phyloP scores from a whole-genome alignment of 2,888 invertebrate genomes.

The Morpho achilles region DNA sequence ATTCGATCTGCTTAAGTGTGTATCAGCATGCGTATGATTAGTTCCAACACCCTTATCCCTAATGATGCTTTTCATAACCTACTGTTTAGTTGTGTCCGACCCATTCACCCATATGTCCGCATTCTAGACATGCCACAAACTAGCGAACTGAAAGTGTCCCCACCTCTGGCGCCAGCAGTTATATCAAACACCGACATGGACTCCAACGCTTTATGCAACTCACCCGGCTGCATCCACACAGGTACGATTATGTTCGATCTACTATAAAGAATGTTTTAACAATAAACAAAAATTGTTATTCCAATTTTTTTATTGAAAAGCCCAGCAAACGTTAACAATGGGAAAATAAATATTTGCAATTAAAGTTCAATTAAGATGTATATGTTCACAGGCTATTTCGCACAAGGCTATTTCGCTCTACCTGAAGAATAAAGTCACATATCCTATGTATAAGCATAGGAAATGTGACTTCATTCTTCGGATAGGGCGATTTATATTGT shows the following conservation, averaged over 20 bases:
- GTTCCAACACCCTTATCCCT: background rate
- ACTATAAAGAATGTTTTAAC: background rate
- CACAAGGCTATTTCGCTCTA: too few relatives aligned
- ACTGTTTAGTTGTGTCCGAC: slow-evolving; percentile 16
- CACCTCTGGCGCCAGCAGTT: slow-evolving; percentile 59
- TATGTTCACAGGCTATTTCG: too few relatives aligned
- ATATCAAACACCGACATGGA: slow-evolving; percentile 46
- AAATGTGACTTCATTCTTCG: too few relatives aligned
- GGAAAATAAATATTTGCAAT: too few relatives aligned
- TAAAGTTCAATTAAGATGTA: too few relatives aligned
- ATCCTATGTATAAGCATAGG: too few relatives aligned
- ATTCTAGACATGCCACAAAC: slow-evolving; percentile 71
- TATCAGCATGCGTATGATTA: slow-evolving; percentile 9
- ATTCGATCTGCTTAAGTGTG: background rate
- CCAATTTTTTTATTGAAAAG: too few relatives aligned
- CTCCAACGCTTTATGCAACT: slow-evolving; percentile 81
- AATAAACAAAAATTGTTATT: background rate
- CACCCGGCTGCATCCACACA: slow-evolving; percentile 89
- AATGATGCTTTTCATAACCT: slow-evolving; percentile 4
- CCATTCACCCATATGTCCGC: slow-evolving; percentile 29
- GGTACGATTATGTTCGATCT: slow-evolving; percentile 57
- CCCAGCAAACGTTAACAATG: too few relatives aligned
- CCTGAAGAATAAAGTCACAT: too few relatives aligned
- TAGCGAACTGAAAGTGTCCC: slow-evolving; percentile 68
- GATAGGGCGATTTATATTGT: too few relatives aligned